Percentiles rank a stretch among this genome's conserved stretches.
Conservation (phyloP, 2,113 vertebrate species). For the Dascyllus trimaculatus region DNA sequence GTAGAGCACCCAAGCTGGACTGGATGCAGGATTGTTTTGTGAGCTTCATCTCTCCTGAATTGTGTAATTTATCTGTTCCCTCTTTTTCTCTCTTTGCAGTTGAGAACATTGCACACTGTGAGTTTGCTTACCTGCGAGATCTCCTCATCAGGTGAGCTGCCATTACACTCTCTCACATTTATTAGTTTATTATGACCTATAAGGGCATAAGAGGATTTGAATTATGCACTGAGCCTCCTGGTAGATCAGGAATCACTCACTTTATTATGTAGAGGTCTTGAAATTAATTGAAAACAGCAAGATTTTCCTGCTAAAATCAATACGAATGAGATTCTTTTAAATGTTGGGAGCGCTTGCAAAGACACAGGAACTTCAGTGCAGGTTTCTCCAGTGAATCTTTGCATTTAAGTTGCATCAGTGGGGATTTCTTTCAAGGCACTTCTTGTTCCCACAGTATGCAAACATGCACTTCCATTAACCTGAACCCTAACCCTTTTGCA, state of each 20-base stretch:
- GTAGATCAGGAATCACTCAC: background rate
- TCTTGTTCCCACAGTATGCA: too few species aligned
- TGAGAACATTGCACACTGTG: slow-evolving; percentile 97
- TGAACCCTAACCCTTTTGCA: too few species aligned
- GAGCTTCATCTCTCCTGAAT: background rate
- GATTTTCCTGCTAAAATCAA: slow-evolving; percentile 32
- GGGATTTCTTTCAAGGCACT: too few species aligned
- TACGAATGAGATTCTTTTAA: slow-evolving; percentile 24
- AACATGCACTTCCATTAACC: too few species aligned
- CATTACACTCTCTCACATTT: background rate
- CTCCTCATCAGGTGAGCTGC: slow-evolving; percentile 94
- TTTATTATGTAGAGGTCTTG: slow-evolving; percentile 12
- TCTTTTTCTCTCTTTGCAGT: slow-evolving; percentile 84
- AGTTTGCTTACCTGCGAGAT: slow-evolving; percentile 97
- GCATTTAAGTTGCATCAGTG: background rate
- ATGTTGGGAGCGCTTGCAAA: background rate
- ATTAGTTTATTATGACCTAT: background rate
- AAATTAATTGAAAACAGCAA: slow-evolving; percentile 33
- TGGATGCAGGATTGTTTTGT: background rate
- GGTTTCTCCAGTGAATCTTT: background rate
- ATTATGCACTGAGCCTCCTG: background rate
- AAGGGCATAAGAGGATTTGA: background rate
- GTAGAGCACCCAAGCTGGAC: background rate
- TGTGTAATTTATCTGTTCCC: background rate
- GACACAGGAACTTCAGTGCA: background rate